A percentile compares a stretch with the other conserved stretches of the same genome.
These are phyloP conservation scores for Platerodrilus igneus DNA, from an alignment of 2,888 invertebrate species.

Conservation along the genomic window DNA sequence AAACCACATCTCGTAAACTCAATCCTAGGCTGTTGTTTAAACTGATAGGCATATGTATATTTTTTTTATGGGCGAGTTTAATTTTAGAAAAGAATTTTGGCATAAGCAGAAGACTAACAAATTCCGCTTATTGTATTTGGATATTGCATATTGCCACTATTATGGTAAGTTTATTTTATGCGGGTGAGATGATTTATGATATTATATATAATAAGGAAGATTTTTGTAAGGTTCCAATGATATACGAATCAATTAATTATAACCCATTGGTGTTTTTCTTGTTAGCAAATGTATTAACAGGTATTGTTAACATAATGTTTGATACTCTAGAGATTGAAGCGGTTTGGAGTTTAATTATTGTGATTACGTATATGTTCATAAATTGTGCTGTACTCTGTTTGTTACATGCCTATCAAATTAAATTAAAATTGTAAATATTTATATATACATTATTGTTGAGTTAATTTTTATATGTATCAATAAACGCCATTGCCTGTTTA, in stretches of 20 bases:
- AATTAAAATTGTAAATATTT: constrained; percentile 47
- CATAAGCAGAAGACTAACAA: constrained; percentile 77
- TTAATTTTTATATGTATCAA: constrained; percentile 16
- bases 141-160: constrained; percentile 62
- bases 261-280: constrained; percentile 85
- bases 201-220: constrained; percentile 32
- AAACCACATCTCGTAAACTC: constrained; percentile 18
- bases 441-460: constrained; percentile 16
- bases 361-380: constrained; percentile 57
- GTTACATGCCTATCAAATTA: constrained; percentile 49
- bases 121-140: constrained; percentile 77
- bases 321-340: constrained; percentile 55
- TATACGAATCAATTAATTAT: constrained; percentile 69
- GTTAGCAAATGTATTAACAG: constrained; percentile 78
- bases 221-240: constrained; percentile 48
- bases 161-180: constrained; percentile 53
- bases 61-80: constrained; percentile 49
- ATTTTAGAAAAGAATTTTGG: constrained; percentile 52
- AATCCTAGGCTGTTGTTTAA: constrained; percentile 18
- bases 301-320: constrained; percentile 69
- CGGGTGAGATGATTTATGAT: constrained; percentile 51
- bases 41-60: constrained; percentile 12
- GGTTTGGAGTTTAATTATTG: constrained; percentile 50
- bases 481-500: constrained; percentile 5
- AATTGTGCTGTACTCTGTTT: constrained; percentile 43